Conservation (phyloP, 2,888 invertebrate genomes). For the Pollenia labialis region DNA sequence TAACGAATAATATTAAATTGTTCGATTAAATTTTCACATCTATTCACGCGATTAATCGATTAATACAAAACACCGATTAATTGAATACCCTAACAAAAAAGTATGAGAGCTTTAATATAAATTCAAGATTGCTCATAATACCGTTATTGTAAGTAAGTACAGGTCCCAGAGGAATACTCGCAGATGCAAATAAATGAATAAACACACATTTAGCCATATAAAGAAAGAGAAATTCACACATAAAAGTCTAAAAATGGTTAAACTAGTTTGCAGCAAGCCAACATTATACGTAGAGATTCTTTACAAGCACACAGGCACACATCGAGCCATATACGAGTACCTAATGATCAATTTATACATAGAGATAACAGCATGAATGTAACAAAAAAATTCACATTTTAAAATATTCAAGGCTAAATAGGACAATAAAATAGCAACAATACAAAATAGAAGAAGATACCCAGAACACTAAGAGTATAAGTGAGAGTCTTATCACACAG, state of each 20-base stretch:
- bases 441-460: background rate
- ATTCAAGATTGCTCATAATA: background rate
- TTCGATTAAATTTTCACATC: no score
- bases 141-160: conserved; percentile 2
- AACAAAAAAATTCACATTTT: conserved; percentile 30
- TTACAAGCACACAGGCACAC: background rate
- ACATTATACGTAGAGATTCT: background rate
- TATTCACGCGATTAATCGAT: no score
- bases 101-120: background rate
- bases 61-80: no score
- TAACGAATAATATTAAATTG: no score
- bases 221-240: background rate
- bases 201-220: no score
- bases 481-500: background rate
- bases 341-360: conserved; percentile 36
- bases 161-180: background rate
- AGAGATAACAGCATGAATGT: conserved; percentile 19
- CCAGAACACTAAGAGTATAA: background rate
- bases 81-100: no score
- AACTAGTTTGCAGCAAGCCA: background rate
- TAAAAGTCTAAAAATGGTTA: conserved; percentile 31
- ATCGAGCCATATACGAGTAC: background rate
- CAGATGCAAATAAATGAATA: background rate
- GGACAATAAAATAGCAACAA: conserved; percentile 15
- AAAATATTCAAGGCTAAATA: conserved; percentile 56